These are phyloP conservation scores for Antechinus flavipes DNA, from an alignment of 2,113 vertebrate genomes.

Conservation along the genomic window DNA sequence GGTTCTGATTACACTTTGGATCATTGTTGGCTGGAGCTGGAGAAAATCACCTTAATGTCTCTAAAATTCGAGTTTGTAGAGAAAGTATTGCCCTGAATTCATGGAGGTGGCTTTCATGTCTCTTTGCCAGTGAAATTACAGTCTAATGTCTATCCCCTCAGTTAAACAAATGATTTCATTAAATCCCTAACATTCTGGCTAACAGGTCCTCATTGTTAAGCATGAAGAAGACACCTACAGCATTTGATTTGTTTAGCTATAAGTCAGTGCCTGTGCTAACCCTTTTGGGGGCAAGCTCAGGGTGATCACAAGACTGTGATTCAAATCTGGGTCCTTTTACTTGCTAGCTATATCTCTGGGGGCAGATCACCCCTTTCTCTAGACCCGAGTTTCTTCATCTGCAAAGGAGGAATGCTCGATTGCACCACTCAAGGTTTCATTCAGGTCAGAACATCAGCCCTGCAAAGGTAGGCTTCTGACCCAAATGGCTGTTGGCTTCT, in stretches of 20 bases:
- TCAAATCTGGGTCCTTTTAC: background rate
- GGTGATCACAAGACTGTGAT: background rate
- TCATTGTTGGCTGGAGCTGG: background rate
- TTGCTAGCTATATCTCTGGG: background rate
- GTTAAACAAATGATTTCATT: background rate
- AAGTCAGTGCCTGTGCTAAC: background rate
- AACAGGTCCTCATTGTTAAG: background rate
- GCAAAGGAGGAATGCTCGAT: background rate
- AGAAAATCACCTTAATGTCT: background rate
- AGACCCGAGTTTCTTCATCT: background rate
- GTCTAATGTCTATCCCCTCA: background rate
- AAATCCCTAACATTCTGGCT: background rate
- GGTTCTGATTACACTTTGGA: background rate
- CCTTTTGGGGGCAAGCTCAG: background rate
- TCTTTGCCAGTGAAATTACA: background rate
- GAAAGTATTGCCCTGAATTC: background rate
- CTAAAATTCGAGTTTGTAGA: background rate
- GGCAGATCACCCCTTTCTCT: background rate
- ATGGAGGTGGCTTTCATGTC: background rate
- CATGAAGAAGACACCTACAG: background rate
- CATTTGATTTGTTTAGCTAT: background rate
- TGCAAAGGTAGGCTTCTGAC: background rate
- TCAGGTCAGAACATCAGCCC: background rate
- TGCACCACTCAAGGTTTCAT: background rate
- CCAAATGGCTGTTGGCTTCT: background rate